Percentiles rank a stretch among this genome's conserved stretches.
Evolutionary conservation across 92 coral and sea anemone species (phyloP).

Genomic region (Isaurus tuberculatus): DNA sequence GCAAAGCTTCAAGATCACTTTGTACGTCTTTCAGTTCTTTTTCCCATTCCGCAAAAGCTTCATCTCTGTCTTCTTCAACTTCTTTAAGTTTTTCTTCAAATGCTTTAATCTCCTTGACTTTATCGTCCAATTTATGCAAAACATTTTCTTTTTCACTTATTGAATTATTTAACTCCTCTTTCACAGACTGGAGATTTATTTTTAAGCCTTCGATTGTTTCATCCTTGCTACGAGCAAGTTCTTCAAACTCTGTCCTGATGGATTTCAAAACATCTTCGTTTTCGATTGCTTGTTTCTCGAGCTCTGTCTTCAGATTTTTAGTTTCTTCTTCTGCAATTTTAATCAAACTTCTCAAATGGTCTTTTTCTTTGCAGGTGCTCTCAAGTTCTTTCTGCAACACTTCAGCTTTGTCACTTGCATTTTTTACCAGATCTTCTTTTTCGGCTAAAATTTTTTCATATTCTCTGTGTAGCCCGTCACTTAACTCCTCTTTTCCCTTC

Average conservation of each 20-base stretch:
- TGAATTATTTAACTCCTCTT: slow-evolving; percentile 60
- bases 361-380: slow-evolving; percentile 16
- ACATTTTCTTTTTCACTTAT: slow-evolving; percentile 62
- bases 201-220: slow-evolving; percentile 44
- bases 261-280: slow-evolving; percentile 50
- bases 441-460: slow-evolving; percentile 55
- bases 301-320: slow-evolving; percentile 37
- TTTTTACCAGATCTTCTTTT: slow-evolving; percentile 56
- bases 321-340: slow-evolving; percentile 44
- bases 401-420: slow-evolving; percentile 36
- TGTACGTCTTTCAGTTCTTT: slow-evolving; percentile 22
- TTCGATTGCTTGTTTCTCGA: slow-evolving; percentile 36
- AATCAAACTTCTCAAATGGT: slow-evolving; percentile 32
- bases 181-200: slow-evolving; percentile 48
- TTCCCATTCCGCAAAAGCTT: slow-evolving; percentile 42
- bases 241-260: slow-evolving; percentile 60
- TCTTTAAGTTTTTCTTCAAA: slow-evolving; percentile 45
- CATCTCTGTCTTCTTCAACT: slow-evolving; percentile 54
- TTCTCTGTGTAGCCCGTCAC: slow-evolving; percentile 61
- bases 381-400: slow-evolving; percentile 28
- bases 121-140: slow-evolving; percentile 27
- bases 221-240: slow-evolving; percentile 47
- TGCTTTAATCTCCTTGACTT: slow-evolving; percentile 35
- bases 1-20: not conserved
- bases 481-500: slow-evolving; percentile 72